These are phyloP conservation scores for Actenoides lindsayi DNA, from an alignment of 2,113 vertebrate species.

Conservation along the genomic window DNA sequence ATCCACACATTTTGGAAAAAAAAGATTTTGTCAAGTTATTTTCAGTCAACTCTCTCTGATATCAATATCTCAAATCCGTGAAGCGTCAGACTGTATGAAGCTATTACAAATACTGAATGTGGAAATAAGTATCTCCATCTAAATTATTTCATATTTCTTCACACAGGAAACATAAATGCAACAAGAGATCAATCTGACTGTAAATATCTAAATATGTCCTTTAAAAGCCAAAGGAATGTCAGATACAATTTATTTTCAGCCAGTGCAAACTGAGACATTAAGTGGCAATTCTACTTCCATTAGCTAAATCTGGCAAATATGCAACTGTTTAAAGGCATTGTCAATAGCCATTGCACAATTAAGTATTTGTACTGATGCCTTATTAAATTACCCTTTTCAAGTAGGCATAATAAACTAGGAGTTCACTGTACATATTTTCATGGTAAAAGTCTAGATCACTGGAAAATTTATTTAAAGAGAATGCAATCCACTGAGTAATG, in stretches of 20 bases:
- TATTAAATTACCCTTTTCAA: constrained; percentile 90
- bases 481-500: constrained; percentile 64
- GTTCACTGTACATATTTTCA: constrained; percentile 78
- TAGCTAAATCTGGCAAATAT: constrained; percentile 89
- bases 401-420: constrained; percentile 82
- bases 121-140: constrained; percentile 69
- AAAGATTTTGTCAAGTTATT: background rate
- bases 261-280: constrained; percentile 83
- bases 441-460: constrained; percentile 68
- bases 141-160: constrained; percentile 66
- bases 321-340: constrained; percentile 90
- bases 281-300: constrained; percentile 87
- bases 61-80: background rate
- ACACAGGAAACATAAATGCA: constrained; percentile 73
- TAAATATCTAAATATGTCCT: constrained; percentile 80
- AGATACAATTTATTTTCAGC: constrained; percentile 85
- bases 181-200: constrained; percentile 75
- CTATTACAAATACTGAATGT: constrained; percentile 35
- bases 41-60: background rate
- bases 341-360: constrained; percentile 94
- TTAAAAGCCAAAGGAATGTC: constrained; percentile 81
- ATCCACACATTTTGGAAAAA: background rate
- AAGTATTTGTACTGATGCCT: constrained; percentile 90
- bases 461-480: constrained; percentile 75
- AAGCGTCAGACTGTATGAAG: background rate